These are phyloP conservation scores for Chromobotia macracanthus DNA, from an alignment of 2,797 vertebrate genomes.

Conservation along the genomic window DNA sequence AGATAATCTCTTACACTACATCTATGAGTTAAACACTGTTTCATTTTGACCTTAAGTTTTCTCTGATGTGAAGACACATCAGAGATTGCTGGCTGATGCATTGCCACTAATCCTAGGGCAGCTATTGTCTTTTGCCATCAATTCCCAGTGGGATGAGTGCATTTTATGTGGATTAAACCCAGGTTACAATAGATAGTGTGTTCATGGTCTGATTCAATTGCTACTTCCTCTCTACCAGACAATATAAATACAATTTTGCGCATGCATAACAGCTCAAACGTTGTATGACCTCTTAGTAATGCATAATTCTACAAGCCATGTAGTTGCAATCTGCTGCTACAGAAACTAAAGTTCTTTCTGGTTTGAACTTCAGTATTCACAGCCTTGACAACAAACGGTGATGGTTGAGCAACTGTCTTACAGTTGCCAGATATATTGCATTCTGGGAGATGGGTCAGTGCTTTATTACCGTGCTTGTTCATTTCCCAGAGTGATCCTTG, in stretches of 20 bases:
- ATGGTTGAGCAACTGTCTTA: background rate
- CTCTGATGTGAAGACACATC: constrained; percentile 27
- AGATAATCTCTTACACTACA: background rate
- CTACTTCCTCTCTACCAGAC: constrained; percentile 9
- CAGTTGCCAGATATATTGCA: constrained; percentile 48
- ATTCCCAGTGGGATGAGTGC: constrained; percentile 47
- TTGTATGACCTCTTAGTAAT: background rate
- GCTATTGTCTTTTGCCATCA: constrained; percentile 69
- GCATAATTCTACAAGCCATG: background rate
- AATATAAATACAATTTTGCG: constrained; percentile 42
- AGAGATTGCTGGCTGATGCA: constrained; percentile 39
- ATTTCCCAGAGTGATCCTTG: constrained; percentile 71
- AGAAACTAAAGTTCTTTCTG: background rate
- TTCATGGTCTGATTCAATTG: constrained; percentile 49
- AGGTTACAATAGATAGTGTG: constrained; percentile 58
- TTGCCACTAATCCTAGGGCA: constrained; percentile 57
- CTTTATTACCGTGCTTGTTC: constrained; percentile 65
- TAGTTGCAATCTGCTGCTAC: background rate
- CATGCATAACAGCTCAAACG: constrained; percentile 13
- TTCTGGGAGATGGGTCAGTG: constrained; percentile 64
- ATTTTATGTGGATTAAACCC: constrained; percentile 56
- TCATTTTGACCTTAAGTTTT: background rate
- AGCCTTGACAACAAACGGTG: background rate
- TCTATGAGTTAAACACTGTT: background rate
- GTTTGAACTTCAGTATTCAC: background rate